These are phyloP conservation scores for Pagrus major DNA, from an alignment of 2,113 vertebrate genomes.

Conservation along the genomic window DNA sequence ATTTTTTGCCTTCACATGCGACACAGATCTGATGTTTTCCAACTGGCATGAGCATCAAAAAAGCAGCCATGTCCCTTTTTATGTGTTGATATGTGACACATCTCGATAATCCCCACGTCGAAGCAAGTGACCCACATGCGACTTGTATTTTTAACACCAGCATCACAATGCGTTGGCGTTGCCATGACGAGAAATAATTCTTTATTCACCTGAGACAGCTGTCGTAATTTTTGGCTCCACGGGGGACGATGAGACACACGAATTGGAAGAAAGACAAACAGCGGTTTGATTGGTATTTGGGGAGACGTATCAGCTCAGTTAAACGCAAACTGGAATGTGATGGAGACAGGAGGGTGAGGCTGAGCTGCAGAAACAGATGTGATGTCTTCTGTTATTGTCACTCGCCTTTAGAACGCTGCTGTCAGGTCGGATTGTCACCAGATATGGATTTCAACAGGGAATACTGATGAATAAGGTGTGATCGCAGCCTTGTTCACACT, in stretches of 20 bases:
- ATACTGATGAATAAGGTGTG: slow-evolving; percentile 17
- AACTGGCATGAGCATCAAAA: background rate
- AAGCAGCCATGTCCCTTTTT: background rate
- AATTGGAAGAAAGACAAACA: background rate
- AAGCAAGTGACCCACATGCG: slow-evolving; percentile 20
- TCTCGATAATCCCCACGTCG: slow-evolving; percentile 14
- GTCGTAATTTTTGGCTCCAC: background rate
- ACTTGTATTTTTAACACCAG: slow-evolving; percentile 26
- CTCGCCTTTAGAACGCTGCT: background rate
- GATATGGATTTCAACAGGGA: background rate
- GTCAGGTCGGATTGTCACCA: background rate
- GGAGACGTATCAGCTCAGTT: background rate
- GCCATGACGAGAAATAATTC: slow-evolving; percentile 31
- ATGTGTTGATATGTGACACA: background rate
- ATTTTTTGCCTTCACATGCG: background rate
- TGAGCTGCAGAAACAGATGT: slow-evolving; percentile 28
- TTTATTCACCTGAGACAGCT: slow-evolving; percentile 28
- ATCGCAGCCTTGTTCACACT: slow-evolving; percentile 1
- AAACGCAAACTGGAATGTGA: background rate
- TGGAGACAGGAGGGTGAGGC: background rate
- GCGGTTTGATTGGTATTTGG: background rate
- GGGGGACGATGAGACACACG: background rate
- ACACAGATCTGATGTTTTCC: background rate
- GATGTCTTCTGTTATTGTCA: slow-evolving; percentile 13
- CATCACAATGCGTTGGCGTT: background rate